Base-by-base conservation (phyloP, 2,113 vertebrate species). In the Terrapene triunguis region DNA sequence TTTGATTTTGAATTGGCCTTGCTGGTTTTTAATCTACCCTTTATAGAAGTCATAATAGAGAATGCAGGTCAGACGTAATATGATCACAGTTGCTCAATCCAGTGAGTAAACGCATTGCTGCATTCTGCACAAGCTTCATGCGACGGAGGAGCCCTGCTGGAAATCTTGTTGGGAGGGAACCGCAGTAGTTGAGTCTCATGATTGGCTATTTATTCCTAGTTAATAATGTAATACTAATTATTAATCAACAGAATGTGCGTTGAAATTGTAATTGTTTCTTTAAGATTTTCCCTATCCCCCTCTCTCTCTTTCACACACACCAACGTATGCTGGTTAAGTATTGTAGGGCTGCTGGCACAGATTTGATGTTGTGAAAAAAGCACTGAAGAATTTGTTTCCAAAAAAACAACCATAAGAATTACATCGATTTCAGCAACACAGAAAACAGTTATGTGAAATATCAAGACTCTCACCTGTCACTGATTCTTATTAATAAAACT, bases 91-190 rank as follows among this genome's bases (percentile, higher is more conserved):
- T 94, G 62, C 95, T 88, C 89, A 95, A n/a, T 29, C 38, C 53
- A 2, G 38, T n/a, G 72, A 80, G 88, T 85, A 95, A 97, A 62
- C 47, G 94, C 79, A 94, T 2, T 92, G 85, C 92, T 94, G 81
- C 4, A 1, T 82, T 55, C 86, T 86, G 87, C 57, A 93, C 95
- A 95, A 89, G 91, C 69, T 78, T 25, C 25, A 13, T 59, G 57
- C 44, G 87, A 93, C 78, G 81, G 8, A 44, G 89, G 19, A 92
- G 29, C n/a, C 55, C 87, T 78, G 5, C 2, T 93, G 62, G 47
- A 53, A 69, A 22, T 62, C 59, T 44, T 4, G 48, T 69, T 62
- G 32, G 44, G 27, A 93, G 55, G 59, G 38, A 38, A 89, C 84
- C 78, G 24, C 74, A 88, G 59, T 0, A 1, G 57, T 69, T 51